Conservation (phyloP, 2,113 vertebrate genomes). For the Agapornis roseicollis region DNA sequence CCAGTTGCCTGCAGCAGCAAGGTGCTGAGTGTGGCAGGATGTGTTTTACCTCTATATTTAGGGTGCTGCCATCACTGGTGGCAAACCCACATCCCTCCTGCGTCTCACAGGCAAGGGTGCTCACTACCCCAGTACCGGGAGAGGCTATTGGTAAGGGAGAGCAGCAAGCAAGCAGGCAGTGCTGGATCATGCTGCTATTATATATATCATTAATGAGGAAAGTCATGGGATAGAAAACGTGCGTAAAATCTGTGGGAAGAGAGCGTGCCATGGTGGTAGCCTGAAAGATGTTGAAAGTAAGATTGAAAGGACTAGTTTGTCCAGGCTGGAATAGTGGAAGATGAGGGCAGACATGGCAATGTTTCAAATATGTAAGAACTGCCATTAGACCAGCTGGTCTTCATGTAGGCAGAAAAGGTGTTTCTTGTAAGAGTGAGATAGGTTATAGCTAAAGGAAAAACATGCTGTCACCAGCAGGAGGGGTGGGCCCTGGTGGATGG, state of each 20-base stretch:
- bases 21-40: background rate
- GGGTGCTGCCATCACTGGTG: background rate
- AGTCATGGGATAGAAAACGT: background rate
- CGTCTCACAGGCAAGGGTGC: background rate
- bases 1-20: background rate
- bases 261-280: background rate
- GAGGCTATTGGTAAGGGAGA: background rate
- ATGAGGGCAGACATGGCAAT: background rate
- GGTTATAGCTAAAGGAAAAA: background rate
- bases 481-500: background rate
- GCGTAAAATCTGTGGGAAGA: background rate
- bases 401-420: background rate
- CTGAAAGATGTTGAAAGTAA: background rate
- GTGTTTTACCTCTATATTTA: background rate
- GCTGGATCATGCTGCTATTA: background rate
- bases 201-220: background rate
- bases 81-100: background rate
- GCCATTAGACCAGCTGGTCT: background rate
- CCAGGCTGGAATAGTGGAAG: background rate
- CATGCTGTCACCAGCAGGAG: background rate
- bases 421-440: background rate
- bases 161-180: background rate
- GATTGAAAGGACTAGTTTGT: background rate
- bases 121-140: background rate
- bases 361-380: background rate